Conservation (phyloP, 2,888 invertebrate species). For the Linnaemya vulpina region DNA sequence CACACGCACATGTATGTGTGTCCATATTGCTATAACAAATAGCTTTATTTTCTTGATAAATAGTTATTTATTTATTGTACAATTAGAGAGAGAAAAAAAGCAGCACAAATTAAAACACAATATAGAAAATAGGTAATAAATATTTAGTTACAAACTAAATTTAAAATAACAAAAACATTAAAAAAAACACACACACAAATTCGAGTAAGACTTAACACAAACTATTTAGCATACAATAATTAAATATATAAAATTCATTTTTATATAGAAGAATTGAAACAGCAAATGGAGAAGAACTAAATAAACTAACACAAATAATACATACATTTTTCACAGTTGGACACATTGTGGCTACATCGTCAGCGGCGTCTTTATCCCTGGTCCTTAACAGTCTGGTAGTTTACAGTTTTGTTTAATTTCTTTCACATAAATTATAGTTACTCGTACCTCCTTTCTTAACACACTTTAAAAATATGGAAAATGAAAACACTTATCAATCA, state of each 20-base stretch:
- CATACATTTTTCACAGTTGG: slow-evolving; percentile 75
- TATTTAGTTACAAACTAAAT: not conserved
- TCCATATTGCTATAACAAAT: slow-evolving; percentile 30
- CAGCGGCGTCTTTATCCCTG: slow-evolving; percentile 81
- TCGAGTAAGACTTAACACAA: not conserved
- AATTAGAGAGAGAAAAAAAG: slow-evolving; percentile 24
- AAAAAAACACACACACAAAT: slow-evolving; percentile 16
- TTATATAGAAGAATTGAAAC: slow-evolving; percentile 41
- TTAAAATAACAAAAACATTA: slow-evolving; percentile 5
- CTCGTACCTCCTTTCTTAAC: not conserved
- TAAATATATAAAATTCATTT: slow-evolving; percentile 15
- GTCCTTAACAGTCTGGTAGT: slow-evolving; percentile 83
- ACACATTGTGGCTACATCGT: slow-evolving; percentile 82
- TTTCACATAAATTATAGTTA: slow-evolving; percentile 30
- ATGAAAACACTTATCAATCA: not conserved
- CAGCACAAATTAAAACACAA: slow-evolving; percentile 22
- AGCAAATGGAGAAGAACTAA: slow-evolving; percentile 34
- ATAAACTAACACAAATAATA: slow-evolving; percentile 69
- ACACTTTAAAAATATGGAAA: slow-evolving; percentile 20
- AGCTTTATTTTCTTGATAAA: slow-evolving; percentile 46
- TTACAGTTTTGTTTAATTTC: slow-evolving; percentile 56
- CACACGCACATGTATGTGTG: too few relatives aligned
- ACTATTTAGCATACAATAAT: slow-evolving; percentile 4
- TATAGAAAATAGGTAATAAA: slow-evolving; percentile 21
- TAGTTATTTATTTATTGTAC: slow-evolving; percentile 49